These are phyloP conservation scores for Diglossa cyanea DNA, from an alignment of 2,797 vertebrate species.

Conservation along the genomic window DNA sequence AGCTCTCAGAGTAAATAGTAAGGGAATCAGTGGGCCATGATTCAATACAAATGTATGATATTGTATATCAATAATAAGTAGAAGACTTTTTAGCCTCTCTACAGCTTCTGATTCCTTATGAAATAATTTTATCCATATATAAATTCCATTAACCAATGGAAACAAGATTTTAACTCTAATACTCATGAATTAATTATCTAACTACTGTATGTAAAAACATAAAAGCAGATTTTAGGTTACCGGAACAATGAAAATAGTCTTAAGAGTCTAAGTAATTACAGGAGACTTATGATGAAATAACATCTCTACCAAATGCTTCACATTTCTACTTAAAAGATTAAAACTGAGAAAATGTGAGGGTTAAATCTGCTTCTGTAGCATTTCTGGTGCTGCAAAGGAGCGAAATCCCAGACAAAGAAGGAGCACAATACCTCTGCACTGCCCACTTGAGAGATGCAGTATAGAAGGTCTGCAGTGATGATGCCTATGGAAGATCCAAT, in stretches of 20 bases:
- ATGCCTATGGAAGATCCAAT: rapidly evolving
- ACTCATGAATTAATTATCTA: neutral
- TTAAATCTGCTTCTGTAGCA: neutral
- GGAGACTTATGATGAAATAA: neutral
- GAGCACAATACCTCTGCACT: neutral
- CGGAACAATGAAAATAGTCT: neutral
- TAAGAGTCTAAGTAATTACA: neutral
- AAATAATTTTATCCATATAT: neutral
- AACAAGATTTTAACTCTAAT: neutral
- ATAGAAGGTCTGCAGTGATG: neutral
- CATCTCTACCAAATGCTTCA: neutral
- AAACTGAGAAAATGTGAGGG: neutral
- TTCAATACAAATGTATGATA: neutral
- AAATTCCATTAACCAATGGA: neutral
- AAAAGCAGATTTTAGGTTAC: neutral
- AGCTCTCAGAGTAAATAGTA: neutral
- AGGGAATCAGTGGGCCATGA: neutral
- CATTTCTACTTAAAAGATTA: neutral
- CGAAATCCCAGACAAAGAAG: neutral
- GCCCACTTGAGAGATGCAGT: neutral
- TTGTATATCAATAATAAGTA: neutral
- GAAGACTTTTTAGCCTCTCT: neutral
- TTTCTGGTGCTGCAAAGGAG: neutral
- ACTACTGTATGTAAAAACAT: neutral
- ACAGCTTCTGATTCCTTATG: neutral